Percentiles rank a stretch among this genome's conserved stretches.
Evolutionary conservation across 2,113 vertebrate species (phyloP).

Genomic region (Crotalus helleri): DNA sequence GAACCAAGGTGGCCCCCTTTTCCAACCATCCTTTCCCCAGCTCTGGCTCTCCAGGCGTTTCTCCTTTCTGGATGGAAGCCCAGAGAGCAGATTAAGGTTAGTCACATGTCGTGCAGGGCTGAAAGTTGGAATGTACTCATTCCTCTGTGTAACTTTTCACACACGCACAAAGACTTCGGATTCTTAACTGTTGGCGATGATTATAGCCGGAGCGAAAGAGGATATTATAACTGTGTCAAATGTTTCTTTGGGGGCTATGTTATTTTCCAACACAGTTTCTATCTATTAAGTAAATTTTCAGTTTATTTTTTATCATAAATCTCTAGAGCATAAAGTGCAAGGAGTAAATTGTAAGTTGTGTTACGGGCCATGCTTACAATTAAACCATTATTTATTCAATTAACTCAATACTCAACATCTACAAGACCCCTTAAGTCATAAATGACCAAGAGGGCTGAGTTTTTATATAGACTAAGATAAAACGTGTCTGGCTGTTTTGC

Average conservation of each 20-base stretch:
- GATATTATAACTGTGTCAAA: neutral
- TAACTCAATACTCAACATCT: neutral
- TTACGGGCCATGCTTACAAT: neutral
- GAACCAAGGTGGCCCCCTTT: neutral
- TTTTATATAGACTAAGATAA: neutral
- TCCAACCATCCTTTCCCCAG: neutral
- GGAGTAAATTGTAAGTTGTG: neutral
- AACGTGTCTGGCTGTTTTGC: neutral
- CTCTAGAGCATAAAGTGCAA: neutral
- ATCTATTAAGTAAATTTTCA: neutral
- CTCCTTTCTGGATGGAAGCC: neutral
- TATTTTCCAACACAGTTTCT: neutral
- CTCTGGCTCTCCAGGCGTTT: neutral
- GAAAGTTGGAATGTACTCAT: neutral
- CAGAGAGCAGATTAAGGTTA: neutral
- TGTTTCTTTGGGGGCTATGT: neutral
- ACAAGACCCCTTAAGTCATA: neutral
- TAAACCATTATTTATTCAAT: neutral
- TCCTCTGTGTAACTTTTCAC: neutral
- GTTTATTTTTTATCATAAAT: neutral
- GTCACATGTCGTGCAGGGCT: neutral
- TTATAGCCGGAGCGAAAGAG: neutral
- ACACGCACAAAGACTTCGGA: neutral
- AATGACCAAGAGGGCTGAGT: neutral
- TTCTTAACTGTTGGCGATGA: neutral